Percentiles rank a stretch among this genome's conserved stretches.
Evolutionary conservation across 2,797 vertebrate species (phyloP).

Genomic region (Ptychadena robeensis): DNA sequence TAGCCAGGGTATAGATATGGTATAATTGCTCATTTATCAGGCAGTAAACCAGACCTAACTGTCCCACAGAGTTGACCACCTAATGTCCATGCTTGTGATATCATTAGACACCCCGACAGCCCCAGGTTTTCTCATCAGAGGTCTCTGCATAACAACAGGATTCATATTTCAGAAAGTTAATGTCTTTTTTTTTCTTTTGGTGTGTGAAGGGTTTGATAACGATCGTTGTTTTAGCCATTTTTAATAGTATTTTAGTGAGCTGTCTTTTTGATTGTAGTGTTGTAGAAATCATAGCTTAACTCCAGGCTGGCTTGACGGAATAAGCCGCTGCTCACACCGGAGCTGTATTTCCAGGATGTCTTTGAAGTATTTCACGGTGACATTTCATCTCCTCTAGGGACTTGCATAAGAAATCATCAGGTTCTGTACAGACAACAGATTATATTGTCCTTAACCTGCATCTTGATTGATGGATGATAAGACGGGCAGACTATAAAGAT

Average conservation of each 20-base stretch:
- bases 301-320: background rate
- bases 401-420: conserved; percentile 1
- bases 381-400: conserved; percentile 5
- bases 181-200: no score
- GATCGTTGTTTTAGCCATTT: background rate
- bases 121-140: no score
- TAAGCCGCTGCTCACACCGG: background rate
- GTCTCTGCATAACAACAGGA: no score
- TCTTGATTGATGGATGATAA: conserved; percentile 12
- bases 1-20: no score
- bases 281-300: background rate
- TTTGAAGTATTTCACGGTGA: conserved; percentile 37
- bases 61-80: no score
- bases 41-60: no score
- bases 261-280: background rate
- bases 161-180: no score
- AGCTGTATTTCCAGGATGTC: conserved; percentile 18
- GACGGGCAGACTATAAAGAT: background rate
- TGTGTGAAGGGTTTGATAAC: background rate
- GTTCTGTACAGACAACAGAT: background rate
- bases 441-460: background rate
- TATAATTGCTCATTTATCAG: no score
- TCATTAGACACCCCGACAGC: no score
- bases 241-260: background rate
- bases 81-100: no score